Evolutionary conservation across 2,888 invertebrate genomes (phyloP).

Genomic region (Molorchus minor): DNA sequence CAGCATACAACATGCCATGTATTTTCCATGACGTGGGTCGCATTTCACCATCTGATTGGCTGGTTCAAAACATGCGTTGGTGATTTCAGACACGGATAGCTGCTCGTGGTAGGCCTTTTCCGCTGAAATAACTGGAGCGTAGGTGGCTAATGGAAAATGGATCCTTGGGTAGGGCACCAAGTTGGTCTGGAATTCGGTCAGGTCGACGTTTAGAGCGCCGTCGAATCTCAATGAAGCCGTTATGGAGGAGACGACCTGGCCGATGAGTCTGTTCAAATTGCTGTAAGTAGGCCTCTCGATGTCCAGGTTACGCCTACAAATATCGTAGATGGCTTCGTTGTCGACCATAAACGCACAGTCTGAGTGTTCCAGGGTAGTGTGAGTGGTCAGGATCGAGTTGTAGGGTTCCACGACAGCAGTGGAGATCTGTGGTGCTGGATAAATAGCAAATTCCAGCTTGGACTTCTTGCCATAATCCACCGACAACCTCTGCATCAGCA

Average conservation of each 20-base stretch:
- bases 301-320: constrained; percentile 91
- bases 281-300: constrained; percentile 95
- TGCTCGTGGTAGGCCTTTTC: constrained; percentile 70
- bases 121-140: constrained; percentile 68
- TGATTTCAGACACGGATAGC: constrained; percentile 67
- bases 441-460: constrained; percentile 93
- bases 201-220: constrained; percentile 81
- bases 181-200: constrained; percentile 70
- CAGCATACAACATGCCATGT: constrained; percentile 95
- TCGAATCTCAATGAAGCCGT: constrained; percentile 76
- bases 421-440: constrained; percentile 91
- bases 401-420: constrained; percentile 94
- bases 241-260: constrained; percentile 92
- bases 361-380: constrained; percentile 92
- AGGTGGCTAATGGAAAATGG: constrained; percentile 69
- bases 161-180: constrained; percentile 70
- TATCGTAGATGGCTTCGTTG: constrained; percentile 88
- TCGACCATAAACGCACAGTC: constrained; percentile 97
- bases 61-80: constrained; percentile 71
- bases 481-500: constrained; percentile 93
- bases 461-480: constrained; percentile 97
- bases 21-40: constrained; percentile 90
- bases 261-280: constrained; percentile 93
- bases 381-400: constrained; percentile 95
- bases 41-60: constrained; percentile 86